phyloP scores from a whole-genome alignment of 64 coral and sea anemone species.

The Actinia tenebrosa region DNA sequence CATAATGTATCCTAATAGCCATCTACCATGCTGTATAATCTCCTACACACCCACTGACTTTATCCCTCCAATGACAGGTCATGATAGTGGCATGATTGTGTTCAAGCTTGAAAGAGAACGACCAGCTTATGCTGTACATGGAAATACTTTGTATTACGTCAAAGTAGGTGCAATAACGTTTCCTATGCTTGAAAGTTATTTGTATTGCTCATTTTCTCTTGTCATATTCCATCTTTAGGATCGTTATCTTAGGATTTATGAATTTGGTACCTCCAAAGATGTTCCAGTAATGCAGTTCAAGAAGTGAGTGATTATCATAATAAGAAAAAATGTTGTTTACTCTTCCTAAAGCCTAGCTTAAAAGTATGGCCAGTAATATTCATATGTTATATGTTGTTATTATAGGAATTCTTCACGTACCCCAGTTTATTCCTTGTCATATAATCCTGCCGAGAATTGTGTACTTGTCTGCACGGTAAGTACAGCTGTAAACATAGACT shows the following conservation, averaged over 20 bases:
- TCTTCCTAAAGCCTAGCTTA: too few relatives aligned
- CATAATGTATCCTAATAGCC: not conserved
- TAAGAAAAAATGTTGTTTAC: too few relatives aligned
- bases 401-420: constrained; percentile 72
- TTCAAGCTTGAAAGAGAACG: constrained; percentile 95
- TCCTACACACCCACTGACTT: too few relatives aligned
- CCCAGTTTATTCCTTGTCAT: constrained; percentile 86
- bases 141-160: constrained; percentile 91
- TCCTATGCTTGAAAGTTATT: not conserved
- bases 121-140: constrained; percentile 97
- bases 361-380: not conserved
- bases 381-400: not conserved
- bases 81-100: constrained; percentile 99
- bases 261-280: constrained; percentile 99
- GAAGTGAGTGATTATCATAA: constrained; percentile 15
- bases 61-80: constrained; percentile 40
- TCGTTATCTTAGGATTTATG: constrained; percentile 90
- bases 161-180: constrained; percentile 35
- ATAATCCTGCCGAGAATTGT: constrained; percentile 97
- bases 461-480: constrained; percentile 85
- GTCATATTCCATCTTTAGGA: constrained; percentile 30
- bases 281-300: constrained; percentile 94
- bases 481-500: not conserved
- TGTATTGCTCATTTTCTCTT: not conserved
- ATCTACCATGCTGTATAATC: too few relatives aligned